Base-by-base conservation (phyloP, 2,797 vertebrate genomes). In the Silurus lanzhouensis region DNA sequence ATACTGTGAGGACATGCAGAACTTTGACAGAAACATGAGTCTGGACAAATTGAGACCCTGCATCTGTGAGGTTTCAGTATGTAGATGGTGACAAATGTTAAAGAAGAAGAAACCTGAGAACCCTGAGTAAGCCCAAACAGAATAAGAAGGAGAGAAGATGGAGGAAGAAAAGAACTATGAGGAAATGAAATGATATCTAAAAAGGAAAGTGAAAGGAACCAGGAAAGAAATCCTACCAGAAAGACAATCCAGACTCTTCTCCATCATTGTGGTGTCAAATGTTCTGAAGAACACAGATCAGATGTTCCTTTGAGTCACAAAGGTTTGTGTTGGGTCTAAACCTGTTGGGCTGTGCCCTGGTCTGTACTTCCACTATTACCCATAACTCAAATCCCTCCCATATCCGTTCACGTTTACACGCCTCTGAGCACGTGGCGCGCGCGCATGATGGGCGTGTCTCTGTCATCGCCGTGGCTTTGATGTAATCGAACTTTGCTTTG, bases 211-310 rank as follows among this genome's bases (percentile, higher is more conserved):
- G 27, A 77, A 58, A 38, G 27, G 9, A 60, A 61, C 17, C 8
- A 3, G 12, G 76, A 13, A 17, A 80, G 6, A 22, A 25, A 44
- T 48, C 78, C 25, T 81, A 81, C 78, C 78, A 81, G 78, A 19
- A 0, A 81, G 44, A 25, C 4, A 17, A 25, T 81, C 78, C 14
- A 81, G 5, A 81, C 14, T 52, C n/a, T 7, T 7, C 15, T 81
- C 77, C 77, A 80, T 80, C 15, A 64, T 15, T 10, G 58, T 75
- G 52, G 10, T 52, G 48, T 4, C 38, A 38, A 5, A 38, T 38
- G 38, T 38, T 38, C 48, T 52, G 48, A 52, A 52, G 48, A 10
- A 52, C 48, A 52, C 48, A 52, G 48, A 52, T 27, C 52, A 10
- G 3, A 38, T 14, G 57, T 77, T 60, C 14, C 25, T 76, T n/a